phyloP scores from a whole-genome alignment of 2,113 vertebrate genomes.

The Ciconia boyciana region DNA sequence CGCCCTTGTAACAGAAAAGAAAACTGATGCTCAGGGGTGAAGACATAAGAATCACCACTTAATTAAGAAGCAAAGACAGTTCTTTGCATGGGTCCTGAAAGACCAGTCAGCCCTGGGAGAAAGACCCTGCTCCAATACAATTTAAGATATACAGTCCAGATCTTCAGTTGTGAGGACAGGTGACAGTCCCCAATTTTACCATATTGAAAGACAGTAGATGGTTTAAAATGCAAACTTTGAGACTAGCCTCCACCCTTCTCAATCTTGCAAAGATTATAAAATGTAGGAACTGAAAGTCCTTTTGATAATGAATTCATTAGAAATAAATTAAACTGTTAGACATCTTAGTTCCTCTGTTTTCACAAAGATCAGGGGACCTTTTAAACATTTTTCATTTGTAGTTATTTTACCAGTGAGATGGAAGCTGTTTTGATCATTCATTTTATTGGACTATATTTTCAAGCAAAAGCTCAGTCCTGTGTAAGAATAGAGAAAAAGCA shows the following conservation, averaged over 20 bases:
- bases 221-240: neutral
- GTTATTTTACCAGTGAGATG: neutral
- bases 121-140: neutral
- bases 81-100: neutral
- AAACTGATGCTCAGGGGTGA: neutral
- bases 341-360: neutral
- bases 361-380: neutral
- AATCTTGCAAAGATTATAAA: neutral
- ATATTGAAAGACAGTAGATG: neutral
- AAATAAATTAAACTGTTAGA: neutral
- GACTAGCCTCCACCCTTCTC: neutral
- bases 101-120: neutral
- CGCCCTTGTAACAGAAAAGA: neutral
- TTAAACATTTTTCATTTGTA: neutral
- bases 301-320: neutral
- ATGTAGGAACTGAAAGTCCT: neutral
- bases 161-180: neutral
- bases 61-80: neutral
- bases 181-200: neutral
- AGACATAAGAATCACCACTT: neutral
- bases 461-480: neutral
- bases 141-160: neutral
- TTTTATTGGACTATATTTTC: neutral
- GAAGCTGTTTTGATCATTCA: neutral
- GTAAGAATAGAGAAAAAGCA: neutral